These are phyloP conservation scores for Drosophila yooni DNA, from an alignment of 2,888 invertebrate genomes.

Conservation along the genomic window DNA sequence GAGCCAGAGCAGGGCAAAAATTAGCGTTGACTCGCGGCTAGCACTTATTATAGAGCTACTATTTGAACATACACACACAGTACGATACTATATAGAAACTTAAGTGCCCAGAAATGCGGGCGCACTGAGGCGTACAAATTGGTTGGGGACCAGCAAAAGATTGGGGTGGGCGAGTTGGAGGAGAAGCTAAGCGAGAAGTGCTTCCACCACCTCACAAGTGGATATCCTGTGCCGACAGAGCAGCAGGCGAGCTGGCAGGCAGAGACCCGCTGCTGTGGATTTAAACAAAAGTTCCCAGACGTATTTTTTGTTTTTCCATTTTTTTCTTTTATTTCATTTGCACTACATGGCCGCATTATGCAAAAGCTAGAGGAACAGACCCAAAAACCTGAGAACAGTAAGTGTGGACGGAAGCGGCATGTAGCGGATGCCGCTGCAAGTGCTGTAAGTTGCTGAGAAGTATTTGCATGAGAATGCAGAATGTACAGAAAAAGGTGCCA, in stretches of 20 bases:
- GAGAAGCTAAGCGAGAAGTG: constrained; percentile 13
- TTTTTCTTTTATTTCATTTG: constrained; percentile 54
- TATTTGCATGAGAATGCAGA: constrained; percentile 74
- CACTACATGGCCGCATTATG: constrained; percentile 67
- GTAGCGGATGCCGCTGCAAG: constrained; percentile 63
- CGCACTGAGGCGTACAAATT: constrained; percentile 78
- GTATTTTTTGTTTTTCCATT: constrained; percentile 33
- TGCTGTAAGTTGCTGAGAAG: constrained; percentile 67
- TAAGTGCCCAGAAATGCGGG: constrained; percentile 77
- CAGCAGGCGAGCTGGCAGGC: constrained; percentile 9
- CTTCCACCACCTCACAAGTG: constrained; percentile 43
- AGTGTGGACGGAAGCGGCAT: constrained; percentile 37
- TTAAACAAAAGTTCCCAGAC: constrained; percentile 75
- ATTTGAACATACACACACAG: not conserved
- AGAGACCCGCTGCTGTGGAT: constrained; percentile 41
- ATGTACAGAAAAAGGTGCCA: constrained; percentile 52
- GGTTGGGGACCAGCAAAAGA: constrained; percentile 67
- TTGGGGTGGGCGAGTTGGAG: not conserved
- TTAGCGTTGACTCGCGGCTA: constrained; percentile 55
- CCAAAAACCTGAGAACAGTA: constrained; percentile 30
- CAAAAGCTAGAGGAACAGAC: constrained; percentile 39
- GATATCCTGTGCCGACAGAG: constrained; percentile 18
- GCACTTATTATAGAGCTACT: constrained; percentile 32
- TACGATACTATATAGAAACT: constrained; percentile 66
- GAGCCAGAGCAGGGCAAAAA: constrained; percentile 56